A percentile compares a stretch with the other conserved stretches of the same genome.
These are phyloP conservation scores for Ibidorhyncha struthersii DNA, from an alignment of 2,113 vertebrate genomes.

Conservation along the genomic window DNA sequence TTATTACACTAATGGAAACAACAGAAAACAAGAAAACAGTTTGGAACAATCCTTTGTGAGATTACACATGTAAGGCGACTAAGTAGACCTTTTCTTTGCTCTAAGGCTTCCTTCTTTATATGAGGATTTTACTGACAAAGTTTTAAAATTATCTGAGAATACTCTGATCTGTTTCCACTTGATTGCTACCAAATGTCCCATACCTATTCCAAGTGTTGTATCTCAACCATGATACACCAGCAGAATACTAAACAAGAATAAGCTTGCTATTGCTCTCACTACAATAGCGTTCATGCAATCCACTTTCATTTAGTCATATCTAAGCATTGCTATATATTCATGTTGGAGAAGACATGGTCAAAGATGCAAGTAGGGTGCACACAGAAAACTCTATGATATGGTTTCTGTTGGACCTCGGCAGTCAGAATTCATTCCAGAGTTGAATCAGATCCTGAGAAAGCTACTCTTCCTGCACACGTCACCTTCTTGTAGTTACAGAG, in stretches of 20 bases:
- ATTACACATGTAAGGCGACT: background rate
- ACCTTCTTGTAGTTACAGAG: background rate
- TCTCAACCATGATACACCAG: background rate
- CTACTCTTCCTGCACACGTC: background rate
- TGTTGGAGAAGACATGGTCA: background rate
- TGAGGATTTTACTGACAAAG: rapidly evolving
- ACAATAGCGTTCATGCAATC: background rate
- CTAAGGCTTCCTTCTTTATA: background rate
- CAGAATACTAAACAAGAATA: background rate
- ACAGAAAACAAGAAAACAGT: background rate
- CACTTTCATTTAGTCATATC: too few relatives aligned
- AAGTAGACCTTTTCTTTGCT: background rate
- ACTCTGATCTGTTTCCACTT: background rate
- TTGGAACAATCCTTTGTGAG: background rate
- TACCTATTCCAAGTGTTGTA: background rate
- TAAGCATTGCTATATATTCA: background rate
- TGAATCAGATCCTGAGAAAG: background rate
- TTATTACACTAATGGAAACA: background rate
- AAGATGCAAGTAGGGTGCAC: background rate
- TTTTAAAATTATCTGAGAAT: background rate
- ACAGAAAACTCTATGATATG: background rate
- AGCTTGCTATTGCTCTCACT: background rate
- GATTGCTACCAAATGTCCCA: background rate
- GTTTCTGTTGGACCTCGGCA: background rate
- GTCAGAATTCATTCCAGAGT: background rate